A percentile compares a stretch with the other conserved stretches of the same genome.
phyloP scores from a whole-genome alignment of 2,888 invertebrate genomes.

The Cremastinae sp. region DNA sequence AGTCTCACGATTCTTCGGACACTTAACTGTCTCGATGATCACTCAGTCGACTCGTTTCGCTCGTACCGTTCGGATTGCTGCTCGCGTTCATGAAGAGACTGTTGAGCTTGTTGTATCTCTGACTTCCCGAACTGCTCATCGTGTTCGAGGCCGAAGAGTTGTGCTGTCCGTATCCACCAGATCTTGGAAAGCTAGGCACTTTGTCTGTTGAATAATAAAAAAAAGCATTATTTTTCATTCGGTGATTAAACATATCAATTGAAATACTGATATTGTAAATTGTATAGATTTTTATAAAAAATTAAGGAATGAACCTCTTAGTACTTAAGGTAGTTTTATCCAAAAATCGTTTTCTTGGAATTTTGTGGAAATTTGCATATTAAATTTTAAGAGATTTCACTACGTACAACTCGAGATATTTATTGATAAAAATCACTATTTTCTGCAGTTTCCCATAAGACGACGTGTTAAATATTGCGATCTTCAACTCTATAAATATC shows the following conservation, averaged over 20 bases:
- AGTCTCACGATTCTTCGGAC: conserved; percentile 13
- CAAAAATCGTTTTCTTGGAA: background rate
- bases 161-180: conserved; percentile 75
- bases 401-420: too few species aligned
- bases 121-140: conserved; percentile 78
- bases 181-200: conserved; percentile 77
- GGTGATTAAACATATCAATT: background rate
- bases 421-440: too few species aligned
- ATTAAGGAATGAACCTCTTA: too few species aligned
- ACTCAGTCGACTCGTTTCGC: conserved; percentile 74
- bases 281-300: too few species aligned
- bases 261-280: background rate
- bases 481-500: too few species aligned
- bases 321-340: background rate
- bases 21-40: conserved; percentile 78
- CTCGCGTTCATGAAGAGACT: conserved; percentile 72
- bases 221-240: conserved; percentile 1
- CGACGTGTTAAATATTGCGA: too few species aligned
- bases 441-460: too few species aligned
- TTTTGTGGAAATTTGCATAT: too few species aligned
- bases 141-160: conserved; percentile 78
- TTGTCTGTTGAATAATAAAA: conserved; percentile 71
- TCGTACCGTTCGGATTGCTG: conserved; percentile 70
- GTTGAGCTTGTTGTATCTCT: conserved; percentile 78
- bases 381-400: too few species aligned